Evolutionary conservation across 2,797 vertebrate genomes (phyloP).

Genomic region (Myripristis murdjan): DNA sequence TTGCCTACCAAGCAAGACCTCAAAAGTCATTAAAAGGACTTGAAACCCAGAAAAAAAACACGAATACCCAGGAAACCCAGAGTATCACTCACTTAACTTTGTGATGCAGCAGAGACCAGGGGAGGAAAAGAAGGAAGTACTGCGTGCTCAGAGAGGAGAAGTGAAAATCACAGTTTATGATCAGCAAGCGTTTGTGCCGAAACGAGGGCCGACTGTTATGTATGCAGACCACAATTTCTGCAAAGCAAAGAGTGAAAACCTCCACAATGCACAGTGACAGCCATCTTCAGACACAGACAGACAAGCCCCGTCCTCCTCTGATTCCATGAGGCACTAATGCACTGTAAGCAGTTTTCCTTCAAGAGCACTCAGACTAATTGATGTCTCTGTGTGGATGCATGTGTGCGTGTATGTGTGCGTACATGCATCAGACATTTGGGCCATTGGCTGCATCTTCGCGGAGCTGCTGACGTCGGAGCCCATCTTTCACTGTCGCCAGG

Average conservation of each 20-base stretch:
- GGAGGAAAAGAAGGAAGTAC: not conserved
- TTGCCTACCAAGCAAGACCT: too few relatives aligned
- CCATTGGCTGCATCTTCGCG: slow-evolving; percentile 98
- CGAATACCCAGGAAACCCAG: too few relatives aligned
- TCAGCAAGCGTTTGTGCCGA: not conserved
- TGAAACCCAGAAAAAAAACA: too few relatives aligned
- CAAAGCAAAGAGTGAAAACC: not conserved
- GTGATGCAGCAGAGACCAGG: not conserved
- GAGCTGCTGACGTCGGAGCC: slow-evolving; percentile 97
- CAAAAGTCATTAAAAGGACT: too few relatives aligned
- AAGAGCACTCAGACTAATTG: slow-evolving; percentile 20
- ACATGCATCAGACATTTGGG: slow-evolving; percentile 92
- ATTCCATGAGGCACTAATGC: not conserved
- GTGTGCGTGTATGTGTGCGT: slow-evolving; percentile 17
- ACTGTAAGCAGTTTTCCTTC: not conserved
- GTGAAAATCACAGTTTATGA: not conserved
- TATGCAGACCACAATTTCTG: not conserved
- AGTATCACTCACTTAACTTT: too few relatives aligned
- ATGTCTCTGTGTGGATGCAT: slow-evolving; percentile 1
- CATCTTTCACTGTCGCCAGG: slow-evolving; percentile 98
- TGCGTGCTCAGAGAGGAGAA: not conserved
- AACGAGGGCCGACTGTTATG: not conserved
- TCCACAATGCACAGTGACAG: not conserved
- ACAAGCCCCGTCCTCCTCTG: not conserved
- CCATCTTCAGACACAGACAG: not conserved